Evolutionary conservation across 53 echinoderm and acorn worm species (phyloP).

Genomic region (Zoroaster sp.): DNA sequence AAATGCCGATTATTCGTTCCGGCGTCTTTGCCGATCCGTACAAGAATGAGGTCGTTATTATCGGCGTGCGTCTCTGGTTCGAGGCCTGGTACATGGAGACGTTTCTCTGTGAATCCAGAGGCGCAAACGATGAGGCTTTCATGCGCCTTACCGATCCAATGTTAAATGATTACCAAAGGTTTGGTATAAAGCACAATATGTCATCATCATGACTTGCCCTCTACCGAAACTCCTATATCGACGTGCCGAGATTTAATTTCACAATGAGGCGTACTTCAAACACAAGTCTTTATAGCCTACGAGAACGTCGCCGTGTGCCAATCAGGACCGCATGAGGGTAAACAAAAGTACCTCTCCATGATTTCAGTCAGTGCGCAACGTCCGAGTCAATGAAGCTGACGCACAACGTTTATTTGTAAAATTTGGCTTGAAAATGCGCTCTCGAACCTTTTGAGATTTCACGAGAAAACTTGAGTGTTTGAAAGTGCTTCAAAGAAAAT

Average conservation of each 20-base stretch:
- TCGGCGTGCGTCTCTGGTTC: constrained; percentile 54
- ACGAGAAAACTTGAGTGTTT: too few species aligned
- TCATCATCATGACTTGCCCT: constrained; percentile 66
- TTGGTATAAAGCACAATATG: constrained; percentile 66
- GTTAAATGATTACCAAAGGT: constrained; percentile 55
- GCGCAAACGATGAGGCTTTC: background rate
- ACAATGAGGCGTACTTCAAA: constrained; percentile 28
- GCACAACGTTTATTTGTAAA: too few species aligned
- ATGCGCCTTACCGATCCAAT: constrained; percentile 60
- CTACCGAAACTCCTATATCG: constrained; percentile 37
- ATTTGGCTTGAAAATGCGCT: too few species aligned
- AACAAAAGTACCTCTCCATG: constrained; percentile 45
- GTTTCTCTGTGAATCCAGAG: constrained; percentile 64
- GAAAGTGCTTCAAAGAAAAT: too few species aligned
- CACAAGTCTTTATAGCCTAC: constrained; percentile 37
- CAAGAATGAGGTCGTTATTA: constrained; percentile 41
- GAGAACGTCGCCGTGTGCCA: constrained; percentile 71
- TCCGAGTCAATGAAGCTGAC: too few species aligned
- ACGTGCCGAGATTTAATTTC: constrained; percentile 37
- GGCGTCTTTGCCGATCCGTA: constrained; percentile 60
- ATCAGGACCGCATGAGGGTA: constrained; percentile 5
- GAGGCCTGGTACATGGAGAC: constrained; percentile 58
- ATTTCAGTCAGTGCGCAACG: too few species aligned
- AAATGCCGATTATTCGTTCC: constrained; percentile 69
- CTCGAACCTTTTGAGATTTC: too few species aligned